A percentile compares a stretch with the other conserved stretches of the same genome.
phyloP scores from a whole-genome alignment of 37 sponge, comb jelly and placozoan species.

The Hormiphora californensis region DNA sequence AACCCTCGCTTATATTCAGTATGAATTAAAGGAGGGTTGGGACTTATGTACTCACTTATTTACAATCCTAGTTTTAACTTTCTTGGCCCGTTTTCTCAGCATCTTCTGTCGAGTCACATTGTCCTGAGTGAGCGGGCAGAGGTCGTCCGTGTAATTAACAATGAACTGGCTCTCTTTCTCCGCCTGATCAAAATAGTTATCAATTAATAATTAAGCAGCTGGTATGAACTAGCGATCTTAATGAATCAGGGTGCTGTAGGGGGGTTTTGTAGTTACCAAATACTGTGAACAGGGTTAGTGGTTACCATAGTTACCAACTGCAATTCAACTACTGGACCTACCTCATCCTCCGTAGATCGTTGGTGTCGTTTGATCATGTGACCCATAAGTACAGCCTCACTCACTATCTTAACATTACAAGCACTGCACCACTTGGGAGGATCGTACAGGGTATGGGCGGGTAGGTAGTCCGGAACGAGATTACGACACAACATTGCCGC shows the following conservation, averaged over 20 bases:
- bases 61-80: background rate
- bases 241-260: no score
- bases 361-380: slow-evolving; percentile 54
- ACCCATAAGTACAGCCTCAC: slow-evolving; percentile 30
- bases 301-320: no score
- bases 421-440: slow-evolving; percentile 35
- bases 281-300: no score
- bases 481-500: slow-evolving; percentile 50
- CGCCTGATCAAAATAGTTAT: slow-evolving; percentile 2
- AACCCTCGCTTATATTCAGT: no score
- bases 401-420: slow-evolving; percentile 33
- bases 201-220: no score
- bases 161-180: slow-evolving; percentile 35
- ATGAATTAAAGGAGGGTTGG: no score
- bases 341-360: background rate
- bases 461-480: slow-evolving; percentile 2
- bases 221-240: no score
- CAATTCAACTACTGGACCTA: background rate
- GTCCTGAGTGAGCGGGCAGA: slow-evolving; percentile 21
- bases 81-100: slow-evolving; percentile 28
- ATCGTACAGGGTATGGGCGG: slow-evolving; percentile 42
- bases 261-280: no score
- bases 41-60: slow-evolving; percentile 8
- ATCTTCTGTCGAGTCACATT: slow-evolving; percentile 27
- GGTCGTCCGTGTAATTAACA: slow-evolving; percentile 23